A percentile compares a stretch with the other conserved stretches of the same genome.
phyloP scores from a whole-genome alignment of 2,113 vertebrate species.

The Astatotilapia flaviijosephi region DNA sequence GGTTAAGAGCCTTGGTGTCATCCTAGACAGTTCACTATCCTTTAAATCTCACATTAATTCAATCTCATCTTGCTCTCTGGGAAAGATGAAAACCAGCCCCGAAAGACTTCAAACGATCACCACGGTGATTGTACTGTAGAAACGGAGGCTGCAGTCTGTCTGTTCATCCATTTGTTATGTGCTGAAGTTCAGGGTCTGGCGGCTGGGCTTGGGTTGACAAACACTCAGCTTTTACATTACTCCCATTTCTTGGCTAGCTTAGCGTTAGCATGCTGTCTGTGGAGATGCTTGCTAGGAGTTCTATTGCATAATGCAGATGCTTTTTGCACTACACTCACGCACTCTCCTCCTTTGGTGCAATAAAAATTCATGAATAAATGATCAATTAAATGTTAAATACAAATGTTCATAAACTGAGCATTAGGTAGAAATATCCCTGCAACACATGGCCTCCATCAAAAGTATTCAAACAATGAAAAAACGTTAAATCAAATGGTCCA shows the following conservation, averaged over 20 bases:
- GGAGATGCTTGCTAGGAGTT: not conserved
- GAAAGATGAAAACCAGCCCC: not conserved
- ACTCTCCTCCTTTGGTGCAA: not conserved
- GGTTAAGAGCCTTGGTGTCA: no score
- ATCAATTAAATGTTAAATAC: not conserved
- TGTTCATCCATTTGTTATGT: not conserved
- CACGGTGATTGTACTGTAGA: not conserved
- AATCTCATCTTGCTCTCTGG: not conserved
- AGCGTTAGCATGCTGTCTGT: not conserved
- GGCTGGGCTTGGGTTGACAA: not conserved
- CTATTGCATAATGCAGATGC: not conserved
- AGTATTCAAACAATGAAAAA: not conserved
- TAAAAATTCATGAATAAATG: not conserved
- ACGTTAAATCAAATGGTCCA: not conserved
- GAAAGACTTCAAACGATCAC: not conserved
- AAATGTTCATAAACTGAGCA: not conserved
- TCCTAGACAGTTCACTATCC: no score
- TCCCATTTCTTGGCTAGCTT: not conserved
- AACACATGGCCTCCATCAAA: not conserved
- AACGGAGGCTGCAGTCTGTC: not conserved
- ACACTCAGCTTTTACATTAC: not conserved
- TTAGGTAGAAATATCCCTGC: not conserved
- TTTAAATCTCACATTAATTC: not conserved
- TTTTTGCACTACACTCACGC: not conserved
- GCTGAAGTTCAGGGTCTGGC: not conserved